A percentile compares a stretch with the other conserved stretches of the same genome.
These are phyloP conservation scores for Magallana ariakensis DNA, from an alignment of 1,140 invertebrate genomes.

Conservation along the genomic window DNA sequence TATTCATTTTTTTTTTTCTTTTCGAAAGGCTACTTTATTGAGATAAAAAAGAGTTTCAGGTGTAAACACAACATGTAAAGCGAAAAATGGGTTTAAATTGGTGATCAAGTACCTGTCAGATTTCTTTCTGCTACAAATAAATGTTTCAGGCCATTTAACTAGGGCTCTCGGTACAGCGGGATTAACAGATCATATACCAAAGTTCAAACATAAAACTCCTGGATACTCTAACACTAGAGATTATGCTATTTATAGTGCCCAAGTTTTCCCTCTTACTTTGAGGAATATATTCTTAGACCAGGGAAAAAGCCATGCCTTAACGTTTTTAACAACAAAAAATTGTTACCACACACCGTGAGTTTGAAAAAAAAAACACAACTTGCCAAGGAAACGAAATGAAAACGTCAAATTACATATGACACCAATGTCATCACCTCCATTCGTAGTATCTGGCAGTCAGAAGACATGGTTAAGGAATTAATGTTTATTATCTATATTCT, in stretches of 20 bases:
- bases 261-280: too few relatives aligned
- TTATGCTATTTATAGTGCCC: too few relatives aligned
- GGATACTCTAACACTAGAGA: not conserved
- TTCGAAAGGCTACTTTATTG: slow-evolving; percentile 8
- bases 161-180: not conserved
- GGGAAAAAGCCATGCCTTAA: not conserved
- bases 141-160: not conserved
- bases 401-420: slow-evolving; percentile 36
- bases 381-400: slow-evolving; percentile 29
- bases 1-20: slow-evolving; percentile 19
- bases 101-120: slow-evolving; percentile 5
- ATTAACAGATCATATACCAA: slow-evolving; percentile 12
- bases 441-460: not conserved
- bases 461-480: not conserved
- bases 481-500: slow-evolving; percentile 6
- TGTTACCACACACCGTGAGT: slow-evolving; percentile 15
- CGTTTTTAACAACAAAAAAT: not conserved
- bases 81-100: slow-evolving; percentile 6
- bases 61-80: slow-evolving; percentile 1
- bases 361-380: not conserved
- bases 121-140: not conserved
- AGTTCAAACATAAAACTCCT: not conserved
- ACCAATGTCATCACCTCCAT: slow-evolving; percentile 9
- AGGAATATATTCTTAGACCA: not conserved
- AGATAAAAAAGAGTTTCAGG: not conserved